Evolutionary conservation across 2,888 invertebrate genomes (phyloP), one percentile per base, ranked within the genome.

Genomic region (Nephrotoma guestfalica): DNA sequence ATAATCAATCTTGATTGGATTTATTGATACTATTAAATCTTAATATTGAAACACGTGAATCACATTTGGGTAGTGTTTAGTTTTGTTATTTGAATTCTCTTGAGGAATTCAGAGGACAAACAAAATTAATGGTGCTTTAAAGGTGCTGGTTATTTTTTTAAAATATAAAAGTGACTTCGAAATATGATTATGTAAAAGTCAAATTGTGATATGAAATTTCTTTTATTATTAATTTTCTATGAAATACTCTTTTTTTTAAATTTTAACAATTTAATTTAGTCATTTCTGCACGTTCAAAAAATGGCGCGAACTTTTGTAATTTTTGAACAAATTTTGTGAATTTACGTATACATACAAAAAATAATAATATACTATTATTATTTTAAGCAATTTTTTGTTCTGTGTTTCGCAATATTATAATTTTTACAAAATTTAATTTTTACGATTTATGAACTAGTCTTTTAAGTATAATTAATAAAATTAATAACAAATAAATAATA

Each of bases 361-460:
- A 57, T 57, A 57, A 57, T 15, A 57, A 51, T 11, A 30, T 30
- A 30, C 30, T 30, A 57, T 57, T 18, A 15, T 57, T 57, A 57
- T 57, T 57, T 15, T 15, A 57, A 57, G 15, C 4, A 71, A 71
- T 30, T 71, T 18, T 71, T 71, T 71, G 57, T 57, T 57, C 15
- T 15, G 30, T 71, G 71, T 71, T 51, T 71, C 71, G 18, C 71
- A 71, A 30, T 71, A 71, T 30, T 30, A 71, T 71, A 71, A 30
- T 18, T 71, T 71, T 71, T 30, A 71, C 71, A 71, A 71, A 71
- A 71, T 71, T 71, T 71, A 71, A 30, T 71, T 71, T 71, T 71
- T 30, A 71, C 71, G 42, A 84, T 84, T 84, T 84, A 84, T 41
- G 84, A 84, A 84, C 84, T 84, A 84, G 84, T 84, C 84, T 84